Percentiles rank a stretch among this genome's conserved stretches.
These are phyloP conservation scores for Fringilla coelebs DNA, from an alignment of 2,797 vertebrate species.

Conservation along the genomic window DNA sequence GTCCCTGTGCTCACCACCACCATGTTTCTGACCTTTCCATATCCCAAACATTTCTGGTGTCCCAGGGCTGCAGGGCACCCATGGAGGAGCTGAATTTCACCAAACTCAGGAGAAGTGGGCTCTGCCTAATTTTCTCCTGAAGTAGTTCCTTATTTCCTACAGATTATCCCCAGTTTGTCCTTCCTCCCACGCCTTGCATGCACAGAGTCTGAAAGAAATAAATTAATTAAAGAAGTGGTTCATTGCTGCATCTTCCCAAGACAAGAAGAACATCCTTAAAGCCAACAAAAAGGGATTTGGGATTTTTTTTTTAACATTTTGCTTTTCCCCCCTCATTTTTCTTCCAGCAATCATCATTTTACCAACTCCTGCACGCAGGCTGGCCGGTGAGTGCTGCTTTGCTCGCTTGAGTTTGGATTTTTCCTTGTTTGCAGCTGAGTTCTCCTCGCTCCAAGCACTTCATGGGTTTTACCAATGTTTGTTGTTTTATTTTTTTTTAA, in stretches of 20 bases:
- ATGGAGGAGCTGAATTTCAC: neutral
- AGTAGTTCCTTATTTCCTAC: neutral
- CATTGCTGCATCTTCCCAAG: neutral
- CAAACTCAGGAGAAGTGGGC: neutral
- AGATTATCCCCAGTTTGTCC: neutral
- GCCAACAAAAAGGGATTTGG: neutral
- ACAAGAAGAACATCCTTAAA: neutral
- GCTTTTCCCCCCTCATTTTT: neutral
- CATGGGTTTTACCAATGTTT: neutral
- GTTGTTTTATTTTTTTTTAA: neutral
- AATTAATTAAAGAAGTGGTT: neutral
- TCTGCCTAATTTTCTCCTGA: neutral
- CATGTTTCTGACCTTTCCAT: rapidly evolving
- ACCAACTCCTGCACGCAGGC: constrained; percentile 82
- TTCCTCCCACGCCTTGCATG: neutral
- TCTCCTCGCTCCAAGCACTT: neutral
- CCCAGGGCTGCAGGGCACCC: neutral
- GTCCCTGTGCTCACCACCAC: neutral
- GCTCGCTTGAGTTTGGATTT: neutral
- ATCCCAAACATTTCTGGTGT: neutral
- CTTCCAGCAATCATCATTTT: constrained; percentile 83
- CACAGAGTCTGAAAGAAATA: neutral
- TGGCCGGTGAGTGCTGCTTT: constrained; percentile 86
- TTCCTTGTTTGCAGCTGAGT: neutral
- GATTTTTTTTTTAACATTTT: neutral